Evolutionary conservation across 2,113 vertebrate genomes (phyloP), one percentile per base, ranked within the genome.

Genomic region (Coreoperca whiteheadi): DNA sequence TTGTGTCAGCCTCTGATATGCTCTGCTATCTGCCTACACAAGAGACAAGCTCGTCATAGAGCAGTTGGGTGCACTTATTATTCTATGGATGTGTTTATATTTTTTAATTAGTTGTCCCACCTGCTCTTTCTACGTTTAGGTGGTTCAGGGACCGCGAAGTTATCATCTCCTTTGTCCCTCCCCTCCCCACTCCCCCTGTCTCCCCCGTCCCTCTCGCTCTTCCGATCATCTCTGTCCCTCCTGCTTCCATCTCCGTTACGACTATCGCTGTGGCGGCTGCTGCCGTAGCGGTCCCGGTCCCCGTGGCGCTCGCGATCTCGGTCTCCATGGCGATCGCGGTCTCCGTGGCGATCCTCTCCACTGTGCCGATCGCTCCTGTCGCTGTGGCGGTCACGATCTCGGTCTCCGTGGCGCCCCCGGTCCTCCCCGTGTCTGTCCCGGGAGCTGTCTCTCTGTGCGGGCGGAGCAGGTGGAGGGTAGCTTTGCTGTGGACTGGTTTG

Each of bases 61-160:
- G 82, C 88, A 79, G 70, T 70, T 77, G 85, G 63, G 61, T 81
- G 75, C 64, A 80, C 28, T 32, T n/a, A 28, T 53, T 69, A 30
- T 30, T 83, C 51, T 74, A 78, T 1, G 16, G 23, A 61, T 81
- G 61, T n/a, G 3, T 72, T n/a, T 6, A 41, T 50, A 41, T n/a
- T 78, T 83, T n/a, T 23, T 39, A n/a, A n/a, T n/a, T 96, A 99
- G 96, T 97, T 99, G 95, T 99, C 98, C 98, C 98, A 99, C 81
- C 98, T 95, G 83, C 98, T 99, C 93, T 97, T 99, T 94, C 99
- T 99, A 76, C 97, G 96, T 76, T 97, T 98, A 21, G 98, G 98
- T 23, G 97, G 97, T 71, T 99, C 98, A 0, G 98, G 98, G 74
- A 99, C 96, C 50, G 97, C 97, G 39, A 99, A 99, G 30, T 96